These are phyloP conservation scores for Samia ricini DNA, from an alignment of 1,140 invertebrate genomes.

Conservation along the genomic window DNA sequence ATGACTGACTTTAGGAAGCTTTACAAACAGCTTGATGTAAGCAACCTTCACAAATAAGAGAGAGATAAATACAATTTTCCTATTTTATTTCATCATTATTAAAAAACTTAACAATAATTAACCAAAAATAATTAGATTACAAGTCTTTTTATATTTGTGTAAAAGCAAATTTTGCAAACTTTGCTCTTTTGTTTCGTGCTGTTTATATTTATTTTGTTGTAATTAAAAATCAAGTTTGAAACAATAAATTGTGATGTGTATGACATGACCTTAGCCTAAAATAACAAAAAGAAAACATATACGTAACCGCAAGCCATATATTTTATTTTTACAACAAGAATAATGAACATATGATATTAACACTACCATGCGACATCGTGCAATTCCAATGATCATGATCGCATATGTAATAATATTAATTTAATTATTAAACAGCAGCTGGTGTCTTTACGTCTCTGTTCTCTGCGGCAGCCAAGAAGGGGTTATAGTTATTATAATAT, in stretches of 20 bases:
- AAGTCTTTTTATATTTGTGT: too few relatives aligned
- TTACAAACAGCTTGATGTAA: neutral
- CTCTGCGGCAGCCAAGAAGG: constrained; percentile 4
- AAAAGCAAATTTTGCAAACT: too few relatives aligned
- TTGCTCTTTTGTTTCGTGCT: too few relatives aligned
- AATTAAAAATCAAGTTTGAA: too few relatives aligned
- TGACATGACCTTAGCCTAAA: neutral
- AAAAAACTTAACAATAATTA: too few relatives aligned
- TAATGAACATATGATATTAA: neutral
- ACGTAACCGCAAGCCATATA: neutral
- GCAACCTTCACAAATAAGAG: neutral
- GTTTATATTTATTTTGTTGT: too few relatives aligned
- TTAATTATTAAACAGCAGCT: neutral
- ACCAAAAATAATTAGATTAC: too few relatives aligned
- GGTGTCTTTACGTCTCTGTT: neutral
- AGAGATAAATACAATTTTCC: neutral
- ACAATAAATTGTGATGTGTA: too few relatives aligned
- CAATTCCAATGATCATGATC: neutral
- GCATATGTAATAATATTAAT: neutral
- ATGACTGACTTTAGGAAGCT: neutral
- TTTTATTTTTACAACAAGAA: neutral
- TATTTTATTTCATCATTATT: neutral
- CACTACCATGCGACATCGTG: neutral
- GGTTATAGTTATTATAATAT: constrained; percentile 37
- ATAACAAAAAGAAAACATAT: neutral